These are phyloP conservation scores for Harpegnathos saltator DNA, from an alignment of 1,140 invertebrate species.

Conservation along the genomic window DNA sequence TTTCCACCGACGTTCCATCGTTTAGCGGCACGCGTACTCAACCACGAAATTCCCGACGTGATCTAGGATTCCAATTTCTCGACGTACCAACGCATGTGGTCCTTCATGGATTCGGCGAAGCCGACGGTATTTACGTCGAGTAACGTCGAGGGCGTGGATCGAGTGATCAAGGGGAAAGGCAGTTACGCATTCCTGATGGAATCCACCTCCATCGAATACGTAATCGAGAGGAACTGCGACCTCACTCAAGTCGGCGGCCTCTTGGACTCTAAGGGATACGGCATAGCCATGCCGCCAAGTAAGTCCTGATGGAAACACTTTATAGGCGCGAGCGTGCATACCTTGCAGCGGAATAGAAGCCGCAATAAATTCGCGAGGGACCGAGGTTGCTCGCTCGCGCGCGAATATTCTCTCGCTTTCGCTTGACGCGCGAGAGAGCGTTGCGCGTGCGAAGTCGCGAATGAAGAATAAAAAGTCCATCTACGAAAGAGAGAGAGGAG, in stretches of 20 bases:
- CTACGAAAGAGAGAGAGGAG: too few relatives aligned
- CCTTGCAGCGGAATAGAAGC: too few relatives aligned
- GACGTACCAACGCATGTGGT: constrained; percentile 97
- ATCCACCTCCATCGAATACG: constrained; percentile 96
- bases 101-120: constrained; percentile 95
- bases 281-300: constrained; percentile 97
- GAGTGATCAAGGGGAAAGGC: constrained; percentile 94
- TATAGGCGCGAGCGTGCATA: neutral
- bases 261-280: constrained; percentile 96
- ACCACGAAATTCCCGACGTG: constrained; percentile 70
- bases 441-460: too few relatives aligned
- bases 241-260: constrained; percentile 95
- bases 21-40: constrained; percentile 66
- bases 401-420: neutral
- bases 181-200: constrained; percentile 97
- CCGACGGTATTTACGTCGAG: constrained; percentile 94
- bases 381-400: neutral
- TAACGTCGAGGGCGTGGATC: constrained; percentile 94
- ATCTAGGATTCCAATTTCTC: constrained; percentile 96
- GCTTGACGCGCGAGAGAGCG: neutral
- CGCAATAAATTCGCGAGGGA: constrained; percentile 1
- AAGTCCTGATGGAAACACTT: constrained; percentile 79
- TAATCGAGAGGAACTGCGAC: constrained; percentile 95
- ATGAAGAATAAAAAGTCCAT: too few relatives aligned
- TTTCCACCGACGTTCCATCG: constrained; percentile 68